phyloP scores from a whole-genome alignment of 2,113 vertebrate genomes.

The Phaetusa simplex region DNA sequence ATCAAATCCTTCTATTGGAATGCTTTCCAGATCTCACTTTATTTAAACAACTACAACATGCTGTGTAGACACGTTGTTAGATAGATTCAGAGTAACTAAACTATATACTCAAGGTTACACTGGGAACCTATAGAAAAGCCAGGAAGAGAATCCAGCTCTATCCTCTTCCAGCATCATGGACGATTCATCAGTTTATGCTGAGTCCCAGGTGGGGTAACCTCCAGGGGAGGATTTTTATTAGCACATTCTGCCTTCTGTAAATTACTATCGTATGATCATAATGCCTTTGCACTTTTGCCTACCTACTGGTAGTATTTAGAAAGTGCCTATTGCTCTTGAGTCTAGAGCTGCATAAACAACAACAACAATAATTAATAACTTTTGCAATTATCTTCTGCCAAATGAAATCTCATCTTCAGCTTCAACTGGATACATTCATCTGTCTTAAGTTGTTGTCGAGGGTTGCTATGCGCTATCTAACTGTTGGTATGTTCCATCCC shows the following conservation, averaged over 20 bases:
- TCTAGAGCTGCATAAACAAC: slow-evolving; percentile 10
- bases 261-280: neutral
- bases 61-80: neutral
- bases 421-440: slow-evolving; percentile 8
- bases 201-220: neutral
- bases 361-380: slow-evolving; percentile 53
- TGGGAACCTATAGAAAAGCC: neutral
- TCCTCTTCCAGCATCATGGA: neutral
- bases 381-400: slow-evolving; percentile 47
- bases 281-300: neutral
- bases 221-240: slow-evolving; percentile 20
- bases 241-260: slow-evolving; percentile 32
- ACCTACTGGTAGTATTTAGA: neutral
- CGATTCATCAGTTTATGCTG: neutral
- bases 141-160: neutral
- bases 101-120: neutral
- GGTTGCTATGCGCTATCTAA: neutral
- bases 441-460: slow-evolving; percentile 10
- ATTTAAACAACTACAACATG: neutral
- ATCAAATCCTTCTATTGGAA: neutral
- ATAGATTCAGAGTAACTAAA: neutral
- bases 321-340: slow-evolving; percentile 19
- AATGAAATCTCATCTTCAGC: slow-evolving; percentile 35
- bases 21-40: neutral
- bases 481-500: neutral